Base-by-base conservation (phyloP, 2,797 vertebrate genomes). In the Mormyrops boulengeri region DNA sequence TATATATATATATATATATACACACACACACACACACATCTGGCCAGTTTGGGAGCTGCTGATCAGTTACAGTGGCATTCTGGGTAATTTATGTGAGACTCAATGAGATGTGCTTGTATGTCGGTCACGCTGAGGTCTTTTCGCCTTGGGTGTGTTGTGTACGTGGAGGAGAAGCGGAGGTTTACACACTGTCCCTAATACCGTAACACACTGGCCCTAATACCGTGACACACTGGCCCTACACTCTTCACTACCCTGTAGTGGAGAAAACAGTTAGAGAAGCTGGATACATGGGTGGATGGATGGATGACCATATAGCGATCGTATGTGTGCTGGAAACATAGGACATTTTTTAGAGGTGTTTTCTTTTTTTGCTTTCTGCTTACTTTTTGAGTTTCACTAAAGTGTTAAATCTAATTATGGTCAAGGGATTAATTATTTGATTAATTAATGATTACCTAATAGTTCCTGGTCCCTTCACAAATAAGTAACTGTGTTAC, bases 371-470 rank as follows among this genome's bases (percentile, higher is more conserved):
- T 49, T 57, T 34, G 44, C 9, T 49, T 50, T 85, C 52, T 85
- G 82, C 73, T 44, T 80, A 44, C 11, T 80, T 80, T 80, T 30
- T 26, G 7, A 22, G 22, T 66, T 41, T 26, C n/a, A 85, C n/a
- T 52, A 41, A 38, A 87, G 53, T 87, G 85, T 87, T 87, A 38
- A 87, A 87, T 55, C 85, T 57, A 87, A 55, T 87, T 87, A 55
- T 87, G 52, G 53, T 87, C 52, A 87, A 57, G 85, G 85, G 85
- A 87, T 87, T 87, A 87, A 53, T 87, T 57, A 57, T 87, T 53
- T 87, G 85, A 87, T 87, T 57, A 53, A 55, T 53, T 53, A 53
- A 53, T 87, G 52, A 53, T 87, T 87, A 87, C n/a, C 22, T 50
- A 85, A 52, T 85, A 85, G 47, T 85, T 85, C 47, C 82, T 85